Conservation (phyloP, 2,797 vertebrate genomes). For the Pagetopsis macropterus region DNA sequence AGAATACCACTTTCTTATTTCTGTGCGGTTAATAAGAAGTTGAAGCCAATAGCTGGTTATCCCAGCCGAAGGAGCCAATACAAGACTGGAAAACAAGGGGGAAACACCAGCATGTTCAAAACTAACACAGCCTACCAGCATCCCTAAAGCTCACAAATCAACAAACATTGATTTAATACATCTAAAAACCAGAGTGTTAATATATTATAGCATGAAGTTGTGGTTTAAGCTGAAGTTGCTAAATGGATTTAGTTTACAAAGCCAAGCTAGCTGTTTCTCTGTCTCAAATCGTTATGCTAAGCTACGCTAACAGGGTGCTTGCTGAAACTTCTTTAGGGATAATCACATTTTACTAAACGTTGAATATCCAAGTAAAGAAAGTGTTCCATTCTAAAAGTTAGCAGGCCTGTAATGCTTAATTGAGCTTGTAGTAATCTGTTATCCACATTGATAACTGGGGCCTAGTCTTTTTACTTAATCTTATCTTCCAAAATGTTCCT, state of each 20-base stretch:
- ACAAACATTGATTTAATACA: not conserved
- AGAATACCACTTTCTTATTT: not conserved
- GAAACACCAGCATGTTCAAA: not conserved
- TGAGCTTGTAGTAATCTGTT: slow-evolving; percentile 10
- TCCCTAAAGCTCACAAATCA: not conserved
- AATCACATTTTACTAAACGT: not conserved
- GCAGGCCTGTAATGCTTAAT: not conserved
- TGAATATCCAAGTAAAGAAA: slow-evolving; percentile 8
- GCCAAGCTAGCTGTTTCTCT: not conserved
- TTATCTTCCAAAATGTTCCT: slow-evolving; percentile 32
- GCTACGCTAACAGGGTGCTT: not conserved
- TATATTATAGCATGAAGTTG: no score
- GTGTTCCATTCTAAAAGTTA: slow-evolving; percentile 1
- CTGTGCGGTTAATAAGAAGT: not conserved
- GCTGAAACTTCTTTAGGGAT: not conserved
- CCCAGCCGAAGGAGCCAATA: not conserved
- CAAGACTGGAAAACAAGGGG: not conserved
- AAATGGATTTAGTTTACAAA: not conserved
- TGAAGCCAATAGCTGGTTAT: not conserved
- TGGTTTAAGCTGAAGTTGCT: not conserved
- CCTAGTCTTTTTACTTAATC: slow-evolving; percentile 33
- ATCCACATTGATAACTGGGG: slow-evolving; percentile 19
- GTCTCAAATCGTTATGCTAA: not conserved
- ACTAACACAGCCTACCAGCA: not conserved
- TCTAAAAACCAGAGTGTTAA: not conserved